phyloP scores from a whole-genome alignment of 2,888 invertebrate species.

The Synergus gifuensis region DNA sequence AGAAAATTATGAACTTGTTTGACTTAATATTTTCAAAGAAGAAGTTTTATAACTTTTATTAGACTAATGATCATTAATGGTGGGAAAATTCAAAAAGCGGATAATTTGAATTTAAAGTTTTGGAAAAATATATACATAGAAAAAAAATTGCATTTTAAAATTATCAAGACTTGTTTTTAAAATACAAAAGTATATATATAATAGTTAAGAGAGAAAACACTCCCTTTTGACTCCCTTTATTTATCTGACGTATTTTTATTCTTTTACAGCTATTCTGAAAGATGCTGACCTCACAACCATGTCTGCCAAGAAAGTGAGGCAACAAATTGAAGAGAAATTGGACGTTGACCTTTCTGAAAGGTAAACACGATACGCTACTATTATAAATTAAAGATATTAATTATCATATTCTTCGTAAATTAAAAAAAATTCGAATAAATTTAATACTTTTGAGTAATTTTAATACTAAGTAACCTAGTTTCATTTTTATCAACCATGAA shows the following conservation, averaged over 20 bases:
- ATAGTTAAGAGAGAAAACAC: neutral
- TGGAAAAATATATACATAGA: too few relatives aligned
- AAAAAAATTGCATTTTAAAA: neutral
- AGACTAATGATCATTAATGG: neutral
- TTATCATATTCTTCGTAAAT: neutral
- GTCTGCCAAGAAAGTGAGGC: constrained; percentile 93
- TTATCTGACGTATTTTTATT: constrained; percentile 26
- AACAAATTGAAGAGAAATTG: constrained; percentile 89
- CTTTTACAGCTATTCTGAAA: constrained; percentile 87
- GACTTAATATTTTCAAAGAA: neutral
- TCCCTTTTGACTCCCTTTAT: neutral
- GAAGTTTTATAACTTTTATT: neutral
- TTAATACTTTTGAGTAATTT: neutral
- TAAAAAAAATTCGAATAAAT: neutral
- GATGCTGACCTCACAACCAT: constrained; percentile 91
- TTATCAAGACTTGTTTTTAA: neutral
- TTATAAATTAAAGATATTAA: constrained; percentile 12
- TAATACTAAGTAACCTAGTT: constrained; percentile 9
- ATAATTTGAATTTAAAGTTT: neutral
- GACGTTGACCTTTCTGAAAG: constrained; percentile 85
- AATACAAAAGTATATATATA: neutral
- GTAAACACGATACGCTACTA: constrained; percentile 68
- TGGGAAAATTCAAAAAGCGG: neutral
- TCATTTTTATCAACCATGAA: neutral
- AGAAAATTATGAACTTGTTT: neutral